These are phyloP conservation scores for Calliphora vomitoria DNA, from an alignment of 2,888 invertebrate genomes.

Conservation along the genomic window DNA sequence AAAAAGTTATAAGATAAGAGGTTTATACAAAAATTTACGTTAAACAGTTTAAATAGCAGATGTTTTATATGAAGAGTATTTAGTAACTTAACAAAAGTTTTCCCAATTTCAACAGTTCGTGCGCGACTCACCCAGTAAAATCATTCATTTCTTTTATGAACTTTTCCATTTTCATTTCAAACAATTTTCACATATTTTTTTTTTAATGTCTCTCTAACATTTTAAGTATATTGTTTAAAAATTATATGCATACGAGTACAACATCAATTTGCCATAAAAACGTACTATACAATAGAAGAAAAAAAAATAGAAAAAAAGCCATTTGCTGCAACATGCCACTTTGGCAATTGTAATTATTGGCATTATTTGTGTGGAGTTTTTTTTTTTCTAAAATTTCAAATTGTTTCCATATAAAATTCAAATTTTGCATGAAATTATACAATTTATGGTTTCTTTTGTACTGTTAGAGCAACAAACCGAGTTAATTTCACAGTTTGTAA, in stretches of 20 bases:
- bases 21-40: too few species aligned
- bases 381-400: conserved; percentile 24
- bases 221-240: conserved; percentile 8
- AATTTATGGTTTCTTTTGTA: neutral
- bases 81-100: too few species aligned
- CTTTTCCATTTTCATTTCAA: neutral
- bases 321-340: conserved; percentile 44
- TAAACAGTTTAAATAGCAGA: too few species aligned
- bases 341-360: conserved; percentile 16
- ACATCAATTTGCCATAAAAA: conserved; percentile 33
- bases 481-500: conserved; percentile 3
- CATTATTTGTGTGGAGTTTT: neutral
- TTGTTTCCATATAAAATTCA: conserved; percentile 41
- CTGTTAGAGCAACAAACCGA: neutral
- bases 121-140: neutral
- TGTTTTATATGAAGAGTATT: too few species aligned
- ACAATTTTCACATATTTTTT: neutral
- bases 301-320: neutral
- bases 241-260: neutral
- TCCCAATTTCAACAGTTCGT: too few species aligned
- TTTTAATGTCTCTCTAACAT: conserved; percentile 15
- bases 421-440: conserved; percentile 48
- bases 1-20: too few species aligned
- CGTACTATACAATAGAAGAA: neutral
- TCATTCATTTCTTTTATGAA: neutral